Percentiles rank a stretch among this genome's conserved stretches.
Evolutionary conservation across 2,113 vertebrate species (phyloP).

Genomic region (Onychostoma macrolepis): DNA sequence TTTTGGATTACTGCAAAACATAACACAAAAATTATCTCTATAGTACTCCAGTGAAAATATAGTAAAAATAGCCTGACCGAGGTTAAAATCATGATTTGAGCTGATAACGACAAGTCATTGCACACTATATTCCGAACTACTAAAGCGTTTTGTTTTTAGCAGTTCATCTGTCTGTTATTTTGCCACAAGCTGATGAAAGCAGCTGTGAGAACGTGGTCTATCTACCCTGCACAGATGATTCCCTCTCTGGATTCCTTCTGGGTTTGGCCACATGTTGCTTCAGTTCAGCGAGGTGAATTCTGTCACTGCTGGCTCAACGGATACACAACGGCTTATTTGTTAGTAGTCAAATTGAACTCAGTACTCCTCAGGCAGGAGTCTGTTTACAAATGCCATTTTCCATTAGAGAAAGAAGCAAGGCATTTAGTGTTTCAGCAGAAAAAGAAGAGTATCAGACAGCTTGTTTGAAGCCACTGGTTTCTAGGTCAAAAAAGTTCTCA

Average conservation of each 20-base stretch:
- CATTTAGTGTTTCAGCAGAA: neutral
- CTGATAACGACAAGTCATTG: neutral
- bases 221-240: neutral
- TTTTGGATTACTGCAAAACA: neutral
- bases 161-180: constrained; percentile 6
- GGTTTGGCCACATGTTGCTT: constrained; percentile 2
- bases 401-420: neutral
- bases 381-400: constrained; percentile 11
- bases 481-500: neutral
- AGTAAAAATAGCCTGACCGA: neutral
- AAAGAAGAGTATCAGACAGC: neutral
- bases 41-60: neutral
- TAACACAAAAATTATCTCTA: too few relatives aligned
- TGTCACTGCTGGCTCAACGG: neutral
- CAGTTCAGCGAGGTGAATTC: neutral
- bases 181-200: constrained; percentile 15
- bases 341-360: constrained; percentile 7
- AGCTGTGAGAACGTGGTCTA: neutral
- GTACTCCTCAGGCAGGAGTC: neutral
- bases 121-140: neutral
- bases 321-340: neutral
- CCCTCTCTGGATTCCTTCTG: constrained; percentile 11
- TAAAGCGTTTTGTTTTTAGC: constrained; percentile 2
- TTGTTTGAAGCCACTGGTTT: neutral
- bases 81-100: neutral